Conservation (phyloP, 2,797 vertebrate genomes). For the Lutjanus campechanus region DNA sequence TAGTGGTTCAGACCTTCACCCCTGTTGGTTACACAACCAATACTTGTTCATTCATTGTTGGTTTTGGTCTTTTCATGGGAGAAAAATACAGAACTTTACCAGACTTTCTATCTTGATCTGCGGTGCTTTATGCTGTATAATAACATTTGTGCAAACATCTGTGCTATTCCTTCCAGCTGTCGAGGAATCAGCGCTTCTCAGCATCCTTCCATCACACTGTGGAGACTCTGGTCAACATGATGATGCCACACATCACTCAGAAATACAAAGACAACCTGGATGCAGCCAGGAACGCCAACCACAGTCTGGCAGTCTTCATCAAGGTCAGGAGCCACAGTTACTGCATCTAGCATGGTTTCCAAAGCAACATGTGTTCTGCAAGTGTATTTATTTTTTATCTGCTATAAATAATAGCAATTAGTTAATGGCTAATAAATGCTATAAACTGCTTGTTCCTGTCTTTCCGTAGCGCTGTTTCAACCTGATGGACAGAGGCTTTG, state of each 20-base stretch:
- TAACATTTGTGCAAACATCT: background rate
- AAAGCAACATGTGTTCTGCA: background rate
- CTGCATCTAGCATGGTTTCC: background rate
- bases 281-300: conserved; percentile 96
- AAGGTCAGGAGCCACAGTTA: conserved; percentile 85
- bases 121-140: background rate
- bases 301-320: conserved; percentile 96
- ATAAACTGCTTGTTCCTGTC: background rate
- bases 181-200: conserved; percentile 96
- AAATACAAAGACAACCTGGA: conserved; percentile 98
- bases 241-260: conserved; percentile 98
- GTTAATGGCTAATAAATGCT: too few species aligned
- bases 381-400: background rate
- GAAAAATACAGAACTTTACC: background rate
- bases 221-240: conserved; percentile 97
- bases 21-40: background rate
- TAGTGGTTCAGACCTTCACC: too few species aligned
- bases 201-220: conserved; percentile 96
- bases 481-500: conserved; percentile 97
- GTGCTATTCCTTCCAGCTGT: conserved; percentile 83
- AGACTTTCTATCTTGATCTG: conserved; percentile 1
- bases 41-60: background rate
- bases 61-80: background rate
- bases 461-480: conserved; percentile 93
- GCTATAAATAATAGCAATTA: background rate